Percentiles rank a stretch among this genome's conserved stretches.
Conservation (phyloP, 2,888 invertebrate genomes). For the Heliconius erato region DNA sequence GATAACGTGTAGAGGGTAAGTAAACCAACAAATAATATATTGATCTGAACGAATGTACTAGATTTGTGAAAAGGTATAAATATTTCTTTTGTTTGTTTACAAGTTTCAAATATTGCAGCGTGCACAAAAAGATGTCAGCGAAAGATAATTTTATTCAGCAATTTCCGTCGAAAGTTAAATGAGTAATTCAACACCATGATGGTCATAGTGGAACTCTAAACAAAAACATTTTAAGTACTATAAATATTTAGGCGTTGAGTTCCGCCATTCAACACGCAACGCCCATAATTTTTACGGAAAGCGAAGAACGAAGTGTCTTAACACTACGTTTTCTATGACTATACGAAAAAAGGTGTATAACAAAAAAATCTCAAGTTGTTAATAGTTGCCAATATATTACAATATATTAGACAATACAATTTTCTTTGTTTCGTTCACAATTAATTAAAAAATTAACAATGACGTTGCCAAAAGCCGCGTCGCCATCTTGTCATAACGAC, state of each 20-base stretch:
- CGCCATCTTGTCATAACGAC: slow-evolving; percentile 28
- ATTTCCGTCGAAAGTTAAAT: background rate
- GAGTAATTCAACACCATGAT: no score
- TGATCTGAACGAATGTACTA: background rate
- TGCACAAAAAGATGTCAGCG: background rate
- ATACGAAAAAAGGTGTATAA: background rate
- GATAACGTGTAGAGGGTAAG: slow-evolving; percentile 7
- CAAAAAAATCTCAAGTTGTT: background rate
- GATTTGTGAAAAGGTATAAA: background rate
- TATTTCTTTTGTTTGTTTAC: background rate
- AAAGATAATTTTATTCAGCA: background rate
- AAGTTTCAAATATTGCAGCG: background rate
- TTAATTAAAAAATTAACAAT: slow-evolving; percentile 11
- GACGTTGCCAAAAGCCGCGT: slow-evolving; percentile 26
- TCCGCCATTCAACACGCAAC: background rate
- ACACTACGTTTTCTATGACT: background rate
- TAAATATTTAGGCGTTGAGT: background rate
- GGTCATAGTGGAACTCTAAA: no score
- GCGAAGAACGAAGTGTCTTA: background rate
- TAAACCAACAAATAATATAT: background rate
- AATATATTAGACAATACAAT: background rate
- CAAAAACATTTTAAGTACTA: background rate
- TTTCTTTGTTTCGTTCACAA: background rate
- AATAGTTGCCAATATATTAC: background rate
- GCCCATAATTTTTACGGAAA: background rate